Base-by-base conservation (phyloP, 2,113 vertebrate genomes). In the Leptobrachium leishanense region DNA sequence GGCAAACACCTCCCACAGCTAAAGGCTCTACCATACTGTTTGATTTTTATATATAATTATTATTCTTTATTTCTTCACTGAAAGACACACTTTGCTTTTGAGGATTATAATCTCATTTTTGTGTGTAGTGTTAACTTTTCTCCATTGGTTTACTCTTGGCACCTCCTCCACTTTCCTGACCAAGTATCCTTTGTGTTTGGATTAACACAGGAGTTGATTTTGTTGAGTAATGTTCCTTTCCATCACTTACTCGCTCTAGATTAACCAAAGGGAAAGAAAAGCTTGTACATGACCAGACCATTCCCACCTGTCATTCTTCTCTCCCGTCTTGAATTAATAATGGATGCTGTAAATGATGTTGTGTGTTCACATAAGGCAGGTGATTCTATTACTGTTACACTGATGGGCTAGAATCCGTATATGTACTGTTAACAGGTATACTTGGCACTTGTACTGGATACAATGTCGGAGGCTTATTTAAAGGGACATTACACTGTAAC, bases 201-300 rank as follows among this genome's bases (percentile, higher is more conserved):
- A 62, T 70, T 70, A 63, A 5, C n/a, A 64, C 42, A 43, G 7
- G 41, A 59, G 46, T 43, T 39, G 7, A 20, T 50, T 41, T n/a
- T 71, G 44, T 11, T 64, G 12, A 41, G 41, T 64, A 41, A 64
- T 11, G 44, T 62, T 69, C 31, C 9, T 78, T 72, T 78, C 76
- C 76, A 53, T 72, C n/a, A 65, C n/a, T 50, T 44, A 68, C 66
- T 68, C 43, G 31, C 40, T 43, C 39, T 67, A 44, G 4, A 54
- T 3, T 46, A 55, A 40, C 53, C 53, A 76, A 43, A 77, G 65
- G 55, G 55, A 50, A 10, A 43, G 46, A 8, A 13, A 43, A 55
- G 31, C 64, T 68, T 69, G 57, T 20, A 43, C 9, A 76, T 59
- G 53, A 13, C 59, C 8, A n/a, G 62, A 31, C 74, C 66, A 65